Evolutionary conservation across 2,888 invertebrate species (phyloP), one percentile per base, ranked within the genome.

Genomic region (Stenodera caucasica): DNA sequence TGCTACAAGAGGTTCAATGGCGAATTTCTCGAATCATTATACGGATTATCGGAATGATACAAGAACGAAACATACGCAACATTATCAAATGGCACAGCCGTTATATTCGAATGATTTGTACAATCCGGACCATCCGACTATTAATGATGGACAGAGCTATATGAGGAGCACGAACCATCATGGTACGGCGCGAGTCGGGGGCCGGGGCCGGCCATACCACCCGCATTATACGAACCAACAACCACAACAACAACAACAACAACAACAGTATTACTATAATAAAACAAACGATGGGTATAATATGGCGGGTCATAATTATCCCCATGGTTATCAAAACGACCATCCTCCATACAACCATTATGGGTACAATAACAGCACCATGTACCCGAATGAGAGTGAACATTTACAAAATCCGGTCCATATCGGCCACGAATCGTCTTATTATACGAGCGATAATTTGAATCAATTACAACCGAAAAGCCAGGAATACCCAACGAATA

Each of bases 241-340:
- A 29, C 29, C 4, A 29, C 29, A 4, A 29, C 29, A 29, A 64
- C 81, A 83, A 57, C 78, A 80, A 29, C 29, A 29, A 29, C 29
- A 29, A 64, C 81, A 83, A 58, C 78, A 80, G 60, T 83, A 83
- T 58, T 82, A 83, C 61, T 84, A 84, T 72, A 84, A 83, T 61
- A 84, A 84, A 12, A 82, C 82, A 11, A 70, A 66, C 9, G 77
- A 78, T 11, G 67, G 69, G 12, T 79, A 78, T 56, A 69, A 67
- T 15, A 72, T 77, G 58, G 61, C 65, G 53, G 67, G 70, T 55
- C 78, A 79, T 57, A 69, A 68, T 55, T 79, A 80, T 61, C 66
- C 68, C 8, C 79, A 80, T 60, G 74, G 75, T 3, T 80, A 81
- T 59, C 72, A 71, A 52, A 65, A 70, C 49, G 77, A 77, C 23